phyloP scores from a whole-genome alignment of 1,140 invertebrate species.

The Spodoptera litura region DNA sequence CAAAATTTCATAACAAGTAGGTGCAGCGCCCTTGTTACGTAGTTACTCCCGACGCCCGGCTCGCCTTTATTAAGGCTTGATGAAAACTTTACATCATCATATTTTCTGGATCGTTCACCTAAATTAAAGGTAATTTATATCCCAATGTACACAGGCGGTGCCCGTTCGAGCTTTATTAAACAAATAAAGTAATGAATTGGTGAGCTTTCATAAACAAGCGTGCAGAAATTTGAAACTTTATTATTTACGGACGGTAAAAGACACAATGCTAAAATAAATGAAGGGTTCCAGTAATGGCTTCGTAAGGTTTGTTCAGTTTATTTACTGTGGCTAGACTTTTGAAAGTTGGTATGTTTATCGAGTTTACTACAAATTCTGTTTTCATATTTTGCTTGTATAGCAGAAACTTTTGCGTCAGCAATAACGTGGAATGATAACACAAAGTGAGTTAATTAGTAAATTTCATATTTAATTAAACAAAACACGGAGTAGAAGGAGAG shows the following conservation, averaged over 20 bases:
- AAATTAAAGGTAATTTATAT: conserved; percentile 84
- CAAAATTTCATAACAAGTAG: conserved; percentile 66
- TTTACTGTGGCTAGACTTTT: conserved; percentile 38
- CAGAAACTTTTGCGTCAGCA: conserved; percentile 25
- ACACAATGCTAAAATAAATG: conserved; percentile 57
- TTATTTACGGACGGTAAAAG: conserved; percentile 67
- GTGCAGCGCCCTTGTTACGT: conserved; percentile 60
- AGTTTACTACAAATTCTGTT: conserved; percentile 32
- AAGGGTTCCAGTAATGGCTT: conserved; percentile 52
- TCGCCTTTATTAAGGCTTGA: conserved; percentile 72
- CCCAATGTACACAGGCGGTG: conserved; percentile 73
- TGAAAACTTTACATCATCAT: conserved; percentile 82
- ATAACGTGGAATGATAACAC: conserved; percentile 21
- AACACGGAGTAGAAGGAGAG: not conserved
- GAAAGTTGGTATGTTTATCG: conserved; percentile 30
- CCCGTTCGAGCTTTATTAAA: conserved; percentile 77
- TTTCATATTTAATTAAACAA: conserved; percentile 25
- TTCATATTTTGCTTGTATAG: conserved; percentile 34
- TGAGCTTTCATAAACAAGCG: conserved; percentile 71
- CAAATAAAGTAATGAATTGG: conserved; percentile 81
- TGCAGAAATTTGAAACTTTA: conserved; percentile 73
- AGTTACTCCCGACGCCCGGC: conserved; percentile 53
- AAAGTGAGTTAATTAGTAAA: conserved; percentile 25
- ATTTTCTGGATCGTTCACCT: conserved; percentile 80
- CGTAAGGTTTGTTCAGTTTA: conserved; percentile 40